These are phyloP conservation scores for Drosophila leonis DNA, from an alignment of 2,888 invertebrate species.

Conservation along the genomic window DNA sequence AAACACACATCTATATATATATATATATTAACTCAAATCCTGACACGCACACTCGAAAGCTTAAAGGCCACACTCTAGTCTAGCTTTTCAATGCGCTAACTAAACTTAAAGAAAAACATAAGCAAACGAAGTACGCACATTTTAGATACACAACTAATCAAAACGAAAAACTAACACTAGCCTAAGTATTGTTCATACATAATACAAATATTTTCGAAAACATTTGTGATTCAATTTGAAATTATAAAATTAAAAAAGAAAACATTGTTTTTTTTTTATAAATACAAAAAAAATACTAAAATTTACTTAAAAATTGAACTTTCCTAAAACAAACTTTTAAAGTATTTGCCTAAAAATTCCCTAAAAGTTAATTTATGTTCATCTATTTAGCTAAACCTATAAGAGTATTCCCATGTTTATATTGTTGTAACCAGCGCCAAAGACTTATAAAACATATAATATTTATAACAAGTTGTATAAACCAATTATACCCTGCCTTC, in stretches of 20 bases:
- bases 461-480: constrained; percentile 31
- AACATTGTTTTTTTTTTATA: constrained; percentile 61
- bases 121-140: constrained; percentile 38
- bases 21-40: constrained; percentile 11
- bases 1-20: not conserved
- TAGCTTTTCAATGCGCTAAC: constrained; percentile 47
- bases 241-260: constrained; percentile 46
- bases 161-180: constrained; percentile 49
- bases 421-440: constrained; percentile 74
- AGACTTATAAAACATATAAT: constrained; percentile 58
- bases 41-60: constrained; percentile 33
- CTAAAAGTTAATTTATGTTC: constrained; percentile 41
- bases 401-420: constrained; percentile 39
- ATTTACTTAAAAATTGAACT: constrained; percentile 35
- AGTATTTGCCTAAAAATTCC: constrained; percentile 58
- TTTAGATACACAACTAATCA: constrained; percentile 49
- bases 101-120: constrained; percentile 23
- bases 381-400: constrained; percentile 34
- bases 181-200: constrained; percentile 59
- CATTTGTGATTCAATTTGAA: constrained; percentile 77
- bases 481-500: constrained; percentile 55
- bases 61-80: constrained; percentile 43
- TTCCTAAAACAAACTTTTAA: constrained; percentile 60
- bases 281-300: constrained; percentile 35
- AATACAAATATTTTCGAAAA: constrained; percentile 63